Evolutionary conservation across 2,113 vertebrate genomes (phyloP).

Genomic region (Nerophis ophidion): DNA sequence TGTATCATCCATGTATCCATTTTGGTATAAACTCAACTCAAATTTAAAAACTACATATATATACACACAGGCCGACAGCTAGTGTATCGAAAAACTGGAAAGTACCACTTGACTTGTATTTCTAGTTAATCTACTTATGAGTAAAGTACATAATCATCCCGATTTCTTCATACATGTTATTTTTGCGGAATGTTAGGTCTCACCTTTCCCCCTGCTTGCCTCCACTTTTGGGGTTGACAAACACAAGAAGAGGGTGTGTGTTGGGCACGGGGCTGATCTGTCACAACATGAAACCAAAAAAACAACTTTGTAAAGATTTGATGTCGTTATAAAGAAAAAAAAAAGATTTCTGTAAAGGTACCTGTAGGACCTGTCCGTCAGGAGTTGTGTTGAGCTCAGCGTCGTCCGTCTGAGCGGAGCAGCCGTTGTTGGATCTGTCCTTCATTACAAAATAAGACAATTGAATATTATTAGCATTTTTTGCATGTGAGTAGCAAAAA

Average conservation of each 20-base stretch:
- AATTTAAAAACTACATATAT: too few species aligned
- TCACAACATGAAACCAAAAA: not conserved
- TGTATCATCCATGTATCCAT: too few species aligned
- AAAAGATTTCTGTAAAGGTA: constrained; percentile 32
- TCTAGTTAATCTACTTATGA: not conserved
- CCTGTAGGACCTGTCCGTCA: constrained; percentile 82
- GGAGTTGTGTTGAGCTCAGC: constrained; percentile 74
- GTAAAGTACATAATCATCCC: not conserved
- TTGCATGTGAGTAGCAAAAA: too few species aligned
- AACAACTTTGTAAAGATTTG: not conserved
- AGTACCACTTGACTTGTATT: too few species aligned
- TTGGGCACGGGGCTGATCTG: constrained; percentile 78
- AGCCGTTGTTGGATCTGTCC: constrained; percentile 72
- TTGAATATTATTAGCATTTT: too few species aligned
- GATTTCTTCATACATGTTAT: not conserved
- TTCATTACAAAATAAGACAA: constrained; percentile 22
- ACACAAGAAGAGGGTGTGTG: constrained; percentile 87
- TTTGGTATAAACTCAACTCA: too few species aligned
- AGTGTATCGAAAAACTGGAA: too few species aligned
- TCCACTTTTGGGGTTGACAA: constrained; percentile 90
- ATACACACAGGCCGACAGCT: too few species aligned
- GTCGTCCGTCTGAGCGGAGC: constrained; percentile 59
- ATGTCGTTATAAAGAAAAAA: not conserved
- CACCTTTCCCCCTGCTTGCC: constrained; percentile 90
- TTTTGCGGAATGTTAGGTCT: constrained; percentile 26